Evolutionary conservation across 1,140 invertebrate species (phyloP).

Genomic region (Scaptomyza pallida): DNA sequence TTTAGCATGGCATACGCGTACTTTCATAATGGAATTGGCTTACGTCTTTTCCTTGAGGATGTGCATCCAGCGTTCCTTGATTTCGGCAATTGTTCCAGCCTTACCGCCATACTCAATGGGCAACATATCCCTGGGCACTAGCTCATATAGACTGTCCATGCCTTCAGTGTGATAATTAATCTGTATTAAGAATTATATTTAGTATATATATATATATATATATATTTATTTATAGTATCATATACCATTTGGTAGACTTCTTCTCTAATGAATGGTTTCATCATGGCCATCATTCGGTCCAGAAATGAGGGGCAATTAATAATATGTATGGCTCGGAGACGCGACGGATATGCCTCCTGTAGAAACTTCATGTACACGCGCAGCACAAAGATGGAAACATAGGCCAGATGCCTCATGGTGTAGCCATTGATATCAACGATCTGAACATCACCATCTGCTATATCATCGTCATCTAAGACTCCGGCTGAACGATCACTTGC

Average conservation of each 20-base stretch:
- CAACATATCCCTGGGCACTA: constrained; percentile 86
- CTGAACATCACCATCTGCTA: constrained; percentile 87
- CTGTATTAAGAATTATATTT: constrained; percentile 72
- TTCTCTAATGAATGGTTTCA: constrained; percentile 87
- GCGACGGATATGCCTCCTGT: constrained; percentile 90
- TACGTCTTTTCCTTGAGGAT: constrained; percentile 69
- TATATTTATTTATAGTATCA: constrained; percentile 85
- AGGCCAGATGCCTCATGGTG: constrained; percentile 86
- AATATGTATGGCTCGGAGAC: constrained; percentile 90
- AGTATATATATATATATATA: constrained; percentile 6
- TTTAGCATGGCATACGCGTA: not conserved
- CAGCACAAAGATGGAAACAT: constrained; percentile 86
- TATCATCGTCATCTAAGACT: constrained; percentile 45
- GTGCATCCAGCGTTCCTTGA: constrained; percentile 85
- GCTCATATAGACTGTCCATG: constrained; percentile 86
- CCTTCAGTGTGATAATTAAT: constrained; percentile 87
- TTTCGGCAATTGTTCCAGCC: constrained; percentile 85
- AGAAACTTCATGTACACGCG: constrained; percentile 73
- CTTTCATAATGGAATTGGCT: not conserved
- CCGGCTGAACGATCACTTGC: not conserved
- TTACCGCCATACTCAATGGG: constrained; percentile 88
- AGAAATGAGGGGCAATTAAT: constrained; percentile 87
- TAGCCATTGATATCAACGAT: constrained; percentile 88
- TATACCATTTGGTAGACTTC: constrained; percentile 85
- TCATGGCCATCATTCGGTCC: constrained; percentile 86